Percentiles rank a stretch among this genome's conserved stretches.
These are phyloP conservation scores for Coregonus sp. DNA, from an alignment of 2,797 vertebrate genomes.

Conservation along the genomic window DNA sequence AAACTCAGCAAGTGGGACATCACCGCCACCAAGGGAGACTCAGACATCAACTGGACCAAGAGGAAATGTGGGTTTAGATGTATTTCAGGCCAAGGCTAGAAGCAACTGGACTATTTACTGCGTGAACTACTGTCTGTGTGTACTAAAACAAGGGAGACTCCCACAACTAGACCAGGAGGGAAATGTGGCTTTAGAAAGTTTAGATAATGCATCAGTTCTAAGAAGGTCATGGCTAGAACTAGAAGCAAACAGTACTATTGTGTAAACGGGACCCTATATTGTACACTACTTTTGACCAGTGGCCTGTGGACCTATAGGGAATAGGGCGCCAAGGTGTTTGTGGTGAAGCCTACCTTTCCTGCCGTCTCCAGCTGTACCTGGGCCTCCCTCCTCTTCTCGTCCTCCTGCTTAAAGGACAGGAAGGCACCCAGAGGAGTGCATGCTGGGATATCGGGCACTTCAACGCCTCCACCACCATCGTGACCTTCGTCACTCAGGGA, in stretches of 20 bases:
- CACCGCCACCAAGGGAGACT: slow-evolving; percentile 80
- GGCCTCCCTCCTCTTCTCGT: slow-evolving; percentile 72
- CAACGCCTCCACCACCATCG: slow-evolving; percentile 38
- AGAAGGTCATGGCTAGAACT: neutral
- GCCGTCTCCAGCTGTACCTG: slow-evolving; percentile 62
- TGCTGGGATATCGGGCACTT: slow-evolving; percentile 69
- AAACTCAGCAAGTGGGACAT: slow-evolving; percentile 85
- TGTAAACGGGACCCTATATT: neutral
- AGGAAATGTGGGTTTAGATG: neutral
- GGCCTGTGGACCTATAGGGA: neutral
- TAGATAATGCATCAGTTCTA: neutral
- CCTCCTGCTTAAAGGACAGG: slow-evolving; percentile 82
- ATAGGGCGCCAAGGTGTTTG: neutral
- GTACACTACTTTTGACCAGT: neutral
- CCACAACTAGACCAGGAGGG: neutral
- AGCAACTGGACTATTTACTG: no score
- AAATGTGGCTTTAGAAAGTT: no score
- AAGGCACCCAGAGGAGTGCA: slow-evolving; percentile 85
- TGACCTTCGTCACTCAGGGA: slow-evolving; percentile 74
- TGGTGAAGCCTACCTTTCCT: slow-evolving; percentile 68
- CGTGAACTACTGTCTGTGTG: no score
- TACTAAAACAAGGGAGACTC: slow-evolving; percentile 75
- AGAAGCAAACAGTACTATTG: no score
- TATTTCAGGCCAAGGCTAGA: neutral
- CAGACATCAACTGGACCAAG: slow-evolving; percentile 26